Base-by-base conservation (phyloP, 1,140 invertebrate species). In the Laodelphax striatellus region DNA sequence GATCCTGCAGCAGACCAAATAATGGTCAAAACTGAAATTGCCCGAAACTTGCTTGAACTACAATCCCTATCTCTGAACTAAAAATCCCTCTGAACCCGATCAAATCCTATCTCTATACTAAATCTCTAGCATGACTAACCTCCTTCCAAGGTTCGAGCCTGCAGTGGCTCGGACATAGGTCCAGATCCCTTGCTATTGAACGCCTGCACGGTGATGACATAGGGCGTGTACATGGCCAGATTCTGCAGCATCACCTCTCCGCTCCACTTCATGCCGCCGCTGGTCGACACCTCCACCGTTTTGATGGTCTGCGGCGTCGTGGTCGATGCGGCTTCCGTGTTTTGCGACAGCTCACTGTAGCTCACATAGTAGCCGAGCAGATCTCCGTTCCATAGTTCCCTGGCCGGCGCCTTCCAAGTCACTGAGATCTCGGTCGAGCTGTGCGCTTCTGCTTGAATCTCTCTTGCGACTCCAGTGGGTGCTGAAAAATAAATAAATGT, bases 291-390 rank as follows among this genome's bases (percentile, higher is more conserved):
- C 70, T 87, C 84, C 0, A 88, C 84, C 9, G 85, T 87, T 68
- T 85, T 83, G 44, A 86, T 84, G 31, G 73, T 71, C 13, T 73
- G 69, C 28, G 70, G 69, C 9, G 58, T 24, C 62, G 70, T 68
- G 44, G 70, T 67, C 28, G 28, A 9, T 38, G 8, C 5, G 4
- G 72, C 67, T 46, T 60, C 58, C 1, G 52, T 10, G 17, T 57
- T 28, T n/a, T 57, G 42, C 0, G 64, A 43, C 6, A 59, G 72
- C 62, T 76, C 85, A 72, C 88, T 86, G 76, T 92, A 95, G 53
- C 93, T 92, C 9, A 97, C 85, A 70, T 96, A 92, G 72, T 96
- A 97, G 16, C 94, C 94, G 2, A 92, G 79, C 64, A 97, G 83
- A 64, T 90, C 87, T 13, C 94, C 94, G 73, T 97, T 94, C 84